Evolutionary conservation across 1,140 invertebrate genomes (phyloP).

Genomic region (Arion vulgaris): DNA sequence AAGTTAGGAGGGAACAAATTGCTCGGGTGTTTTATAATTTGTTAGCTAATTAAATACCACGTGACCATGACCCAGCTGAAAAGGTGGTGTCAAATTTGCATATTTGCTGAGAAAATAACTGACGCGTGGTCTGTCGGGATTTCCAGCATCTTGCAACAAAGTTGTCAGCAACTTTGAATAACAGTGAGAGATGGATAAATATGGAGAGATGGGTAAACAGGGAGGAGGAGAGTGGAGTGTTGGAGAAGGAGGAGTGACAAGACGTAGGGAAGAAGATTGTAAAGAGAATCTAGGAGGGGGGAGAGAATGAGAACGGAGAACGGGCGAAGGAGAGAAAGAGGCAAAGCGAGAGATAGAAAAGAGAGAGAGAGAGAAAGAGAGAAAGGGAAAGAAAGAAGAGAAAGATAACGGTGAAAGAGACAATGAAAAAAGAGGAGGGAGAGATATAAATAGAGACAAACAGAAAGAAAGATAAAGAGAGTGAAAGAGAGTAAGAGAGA

Average conservation of each 20-base stretch:
- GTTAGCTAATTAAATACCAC: conserved; percentile 3
- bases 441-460: neutral
- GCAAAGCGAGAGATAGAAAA: neutral
- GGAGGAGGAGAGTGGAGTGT: neutral
- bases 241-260: neutral
- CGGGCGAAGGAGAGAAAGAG: neutral
- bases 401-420: neutral
- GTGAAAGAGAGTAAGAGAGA: too few relatives aligned
- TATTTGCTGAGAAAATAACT: conserved; percentile 3
- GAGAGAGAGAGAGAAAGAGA: neutral
- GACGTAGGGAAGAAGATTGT: neutral
- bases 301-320: neutral
- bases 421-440: neutral
- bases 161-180: neutral
- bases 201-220: neutral
- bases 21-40: neutral
- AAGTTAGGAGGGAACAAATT: neutral
- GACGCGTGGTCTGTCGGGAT: neutral
- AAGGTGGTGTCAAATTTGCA: conserved; percentile 2
- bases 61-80: neutral
- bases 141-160: neutral
- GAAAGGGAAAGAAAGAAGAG: neutral
- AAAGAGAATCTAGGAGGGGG: neutral
- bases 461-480: too few relatives aligned
- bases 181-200: neutral